Base-by-base conservation (phyloP, 2,797 vertebrate genomes). In the Limnodromus scolopaceus region DNA sequence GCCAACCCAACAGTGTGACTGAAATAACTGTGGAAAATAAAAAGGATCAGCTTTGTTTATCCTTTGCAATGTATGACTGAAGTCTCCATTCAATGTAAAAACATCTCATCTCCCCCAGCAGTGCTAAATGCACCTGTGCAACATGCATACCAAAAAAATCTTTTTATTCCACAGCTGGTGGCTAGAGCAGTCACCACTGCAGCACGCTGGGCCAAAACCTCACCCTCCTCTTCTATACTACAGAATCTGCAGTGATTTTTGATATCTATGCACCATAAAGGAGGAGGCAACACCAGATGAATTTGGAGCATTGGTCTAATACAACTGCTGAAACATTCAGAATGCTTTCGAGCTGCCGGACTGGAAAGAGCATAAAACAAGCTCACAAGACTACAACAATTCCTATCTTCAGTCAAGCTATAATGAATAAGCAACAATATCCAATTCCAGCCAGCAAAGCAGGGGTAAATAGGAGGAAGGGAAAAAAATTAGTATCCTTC, bases 1-100 rank as follows among this genome's bases (percentile, higher is more conserved):
- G 84, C 90, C 94, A 96, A 84, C 30, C 46, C 75, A 71, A 46
- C 16, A 93, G 71, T 13, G 68, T 1, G 6, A 91, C 77, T 57
- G 55, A 93, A 97, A 94, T 95, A 95, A 92, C 80, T 68, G 53
- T 39, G 82, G 53, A 68, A 93, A 86, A 93, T 55, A 69, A 75
- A 80, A 87, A 53, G 41, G 34, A 92, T 64, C 38, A 68, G 75
- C 48, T 92, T 76, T 0, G 0, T 66, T 87, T n/a, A 77, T 58
- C 61, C 61, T 89, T 71, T 48, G 57, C 57, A 60, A 51, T 3
- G 36, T 19, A 81, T 0, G 1, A 75, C 41, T 23, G 6, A 89
- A 85, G 45, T 13, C 30, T 76, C 86, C 28, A 49, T 41, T 75
- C 19, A 77, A 7, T 17, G n/a, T 9, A 65, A 61, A 74, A 93